Evolutionary conservation across 2,888 invertebrate genomes (phyloP).

Genomic region (Octonoba sinensis): DNA sequence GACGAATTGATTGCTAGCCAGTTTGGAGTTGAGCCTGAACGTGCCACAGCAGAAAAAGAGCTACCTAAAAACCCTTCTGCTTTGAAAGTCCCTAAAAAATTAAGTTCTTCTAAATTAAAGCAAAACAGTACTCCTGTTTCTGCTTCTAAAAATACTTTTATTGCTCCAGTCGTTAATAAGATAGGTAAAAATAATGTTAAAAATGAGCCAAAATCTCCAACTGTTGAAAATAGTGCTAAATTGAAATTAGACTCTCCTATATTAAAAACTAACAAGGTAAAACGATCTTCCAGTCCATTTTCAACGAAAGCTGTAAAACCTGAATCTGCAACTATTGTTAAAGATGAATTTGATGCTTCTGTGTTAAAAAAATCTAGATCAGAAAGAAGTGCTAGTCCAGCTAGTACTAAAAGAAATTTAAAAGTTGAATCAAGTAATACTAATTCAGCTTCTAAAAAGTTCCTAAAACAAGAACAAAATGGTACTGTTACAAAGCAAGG

Average conservation of each 20-base stretch:
- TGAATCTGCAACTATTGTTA: constrained; percentile 4
- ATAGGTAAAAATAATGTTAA: constrained; percentile 14
- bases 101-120: constrained; percentile 28
- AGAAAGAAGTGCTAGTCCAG: constrained; percentile 24
- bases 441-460: constrained; percentile 25
- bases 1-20: constrained; percentile 21
- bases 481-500: constrained; percentile 6
- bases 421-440: constrained; percentile 21
- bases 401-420: constrained; percentile 20
- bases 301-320: constrained; percentile 25
- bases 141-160: constrained; percentile 31
- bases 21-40: constrained; percentile 11
- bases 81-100: constrained; percentile 24
- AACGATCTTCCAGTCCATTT: constrained; percentile 45
- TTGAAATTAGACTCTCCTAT: background rate
- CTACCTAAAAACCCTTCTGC: background rate
- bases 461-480: constrained; percentile 13
- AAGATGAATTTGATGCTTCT: constrained; percentile 24
- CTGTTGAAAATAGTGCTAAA: constrained; percentile 25
- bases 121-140: constrained; percentile 16
- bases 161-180: constrained; percentile 24
- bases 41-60: constrained; percentile 1
- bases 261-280: constrained; percentile 31
- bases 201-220: constrained; percentile 29
- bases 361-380: constrained; percentile 19